Conservation (phyloP, 1,140 invertebrate species). For the Rhagoletis zephyria region DNA sequence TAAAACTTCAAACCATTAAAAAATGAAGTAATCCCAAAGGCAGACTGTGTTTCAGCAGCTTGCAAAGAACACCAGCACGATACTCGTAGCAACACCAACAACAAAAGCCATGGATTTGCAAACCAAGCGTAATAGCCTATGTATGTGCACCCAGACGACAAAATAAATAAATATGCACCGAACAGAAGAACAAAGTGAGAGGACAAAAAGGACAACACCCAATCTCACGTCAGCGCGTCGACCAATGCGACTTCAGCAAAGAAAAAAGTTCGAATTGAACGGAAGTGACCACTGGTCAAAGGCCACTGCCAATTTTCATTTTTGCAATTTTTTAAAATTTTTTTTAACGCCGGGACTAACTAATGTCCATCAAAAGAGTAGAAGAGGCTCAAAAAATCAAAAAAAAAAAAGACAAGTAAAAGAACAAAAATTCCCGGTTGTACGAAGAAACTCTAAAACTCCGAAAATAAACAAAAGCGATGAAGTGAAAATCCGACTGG, state of each 20-base stretch:
- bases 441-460: conserved; percentile 24
- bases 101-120: not conserved
- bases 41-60: not conserved
- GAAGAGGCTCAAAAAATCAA: not conserved
- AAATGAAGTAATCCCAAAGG: not conserved
- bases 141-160: not conserved
- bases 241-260: conserved; percentile 25
- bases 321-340: not conserved
- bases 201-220: not conserved
- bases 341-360: not conserved
- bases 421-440: not conserved
- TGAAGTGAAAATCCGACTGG: conserved; percentile 28
- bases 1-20: not conserved
- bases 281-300: conserved; percentile 48
- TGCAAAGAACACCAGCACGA: not conserved
- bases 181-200: not conserved
- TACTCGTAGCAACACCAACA: not conserved
- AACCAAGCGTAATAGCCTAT: not conserved
- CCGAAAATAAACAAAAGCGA: conserved; percentile 27
- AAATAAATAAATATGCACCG: conserved; percentile 42
- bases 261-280: conserved; percentile 3
- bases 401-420: conserved; percentile 9
- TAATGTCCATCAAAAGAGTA: not conserved
- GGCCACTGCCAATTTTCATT: conserved; percentile 48
- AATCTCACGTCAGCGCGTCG: not conserved